These are phyloP conservation scores for Triops longicaudatus DNA, from an alignment of 1,140 invertebrate species.

Conservation along the genomic window DNA sequence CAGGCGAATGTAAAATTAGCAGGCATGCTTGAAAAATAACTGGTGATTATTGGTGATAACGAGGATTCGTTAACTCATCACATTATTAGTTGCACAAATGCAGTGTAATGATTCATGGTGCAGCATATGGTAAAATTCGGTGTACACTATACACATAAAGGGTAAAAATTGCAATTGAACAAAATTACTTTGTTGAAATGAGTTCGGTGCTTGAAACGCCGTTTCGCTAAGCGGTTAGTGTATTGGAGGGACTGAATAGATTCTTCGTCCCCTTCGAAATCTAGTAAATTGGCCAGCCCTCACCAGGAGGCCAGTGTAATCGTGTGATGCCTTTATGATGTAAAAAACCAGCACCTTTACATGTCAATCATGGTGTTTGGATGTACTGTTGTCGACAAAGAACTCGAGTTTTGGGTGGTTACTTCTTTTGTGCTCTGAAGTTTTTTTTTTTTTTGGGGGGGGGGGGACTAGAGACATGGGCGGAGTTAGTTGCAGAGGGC, in stretches of 20 bases:
- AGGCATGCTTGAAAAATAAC: too few species aligned
- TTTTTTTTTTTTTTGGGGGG: not conserved
- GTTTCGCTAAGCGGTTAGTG: not conserved
- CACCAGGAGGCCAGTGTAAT: not conserved
- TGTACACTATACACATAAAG: too few species aligned
- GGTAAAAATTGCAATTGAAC: too few species aligned
- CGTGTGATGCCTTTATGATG: not conserved
- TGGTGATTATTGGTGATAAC: too few species aligned
- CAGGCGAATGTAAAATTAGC: too few species aligned
- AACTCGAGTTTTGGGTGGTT: not conserved
- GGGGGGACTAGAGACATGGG: not conserved
- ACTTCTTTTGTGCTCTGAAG: not conserved
- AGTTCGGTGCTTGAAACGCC: not conserved
- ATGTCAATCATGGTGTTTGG: not conserved
- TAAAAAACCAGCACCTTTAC: conserved; percentile 3
- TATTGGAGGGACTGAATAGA: not conserved
- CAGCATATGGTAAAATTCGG: too few species aligned
- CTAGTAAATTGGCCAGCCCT: not conserved
- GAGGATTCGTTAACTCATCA: too few species aligned
- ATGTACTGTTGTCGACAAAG: not conserved
- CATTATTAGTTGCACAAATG: too few species aligned
- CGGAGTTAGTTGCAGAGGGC: not conserved
- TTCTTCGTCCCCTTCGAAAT: not conserved
- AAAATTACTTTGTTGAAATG: too few species aligned
- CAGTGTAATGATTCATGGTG: too few species aligned